Evolutionary conservation across 2,113 vertebrate genomes (phyloP), one percentile per base, ranked within the genome.

Genomic region (Thamnaconus septentrionalis): DNA sequence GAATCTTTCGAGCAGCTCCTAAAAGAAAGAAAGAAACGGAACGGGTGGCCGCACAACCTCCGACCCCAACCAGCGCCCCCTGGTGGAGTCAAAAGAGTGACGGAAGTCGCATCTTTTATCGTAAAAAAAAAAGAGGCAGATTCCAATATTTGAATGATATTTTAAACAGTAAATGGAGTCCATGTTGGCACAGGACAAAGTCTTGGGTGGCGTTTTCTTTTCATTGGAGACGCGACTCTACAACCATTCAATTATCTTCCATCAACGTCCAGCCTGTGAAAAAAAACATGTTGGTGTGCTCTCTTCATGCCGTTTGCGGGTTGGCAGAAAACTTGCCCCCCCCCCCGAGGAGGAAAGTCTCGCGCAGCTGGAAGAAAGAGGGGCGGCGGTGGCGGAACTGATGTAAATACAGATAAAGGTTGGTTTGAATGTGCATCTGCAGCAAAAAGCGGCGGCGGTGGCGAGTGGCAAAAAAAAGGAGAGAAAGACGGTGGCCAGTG

Each of bases 271-370:
- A 54, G 7, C 10, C 9, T 61, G 71, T 69, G 60, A 42, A 76
- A 80, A 31, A 31, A 31, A 31, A 31, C 1, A 61, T 52, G 47
- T 8, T 11, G 7, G 31, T 52, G 47, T 42, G 4, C 8, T 59
- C 7, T 73, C 69, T 65, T 64, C 62, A 45, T 41, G n/a, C 11
- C 18, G 11, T 49, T 52, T 59, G 0, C 64, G 58, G 47, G 55
- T n/a, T 11, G 48, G 71, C 79, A 60, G 72, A 67, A 82, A 53
- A 64, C 80, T 73, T 77, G 53, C 61, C 52, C 5, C 3, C 52
- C 11, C 1, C 51, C 53, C 80, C 7, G 5, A 39, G 48, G 54
- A n/a, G 46, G 3, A 10, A 56, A 10, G 47, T 9, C 6, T 5
- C 3, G 6, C 39, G 50, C 10, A 56, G 10, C 43, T 56, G 41